Evolutionary conservation across 30 jellyfish, hydroid and myxozoan genomes (phyloP), one percentile per base, ranked within the genome.

Genomic region (Hydractinia symbiolongicarpus): DNA sequence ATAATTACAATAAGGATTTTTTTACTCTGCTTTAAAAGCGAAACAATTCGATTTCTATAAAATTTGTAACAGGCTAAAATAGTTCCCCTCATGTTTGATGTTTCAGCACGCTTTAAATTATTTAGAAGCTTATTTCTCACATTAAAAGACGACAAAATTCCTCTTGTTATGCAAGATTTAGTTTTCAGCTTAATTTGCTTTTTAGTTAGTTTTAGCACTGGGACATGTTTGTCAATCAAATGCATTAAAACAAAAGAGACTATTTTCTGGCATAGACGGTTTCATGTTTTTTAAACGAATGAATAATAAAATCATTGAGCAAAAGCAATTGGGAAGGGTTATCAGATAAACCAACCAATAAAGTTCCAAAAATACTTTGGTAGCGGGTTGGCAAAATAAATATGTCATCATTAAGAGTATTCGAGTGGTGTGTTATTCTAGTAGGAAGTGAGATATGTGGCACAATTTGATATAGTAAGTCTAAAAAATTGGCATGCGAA

Each of bases 301-400:
- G n/a, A 9, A n/a, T 57, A n/a, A n/a, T 57, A 57, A 57, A 57
- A 57, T 57, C 10, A 9, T 57, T 57, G 68, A 57, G 68, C 68
- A 10, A 57, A 57, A 57, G 68, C 10, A 57, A 57, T n/a, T 57
- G 68, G 68, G 68, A n/a, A 57, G n/a, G 68, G 68, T 57, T 10
- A 57, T 57, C 68, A 57, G 68, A 57, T 57, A 57, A 57, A 57
- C 68, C 68, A 57, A 57, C n/a, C 10, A 57, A 9, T 57, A 57
- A 57, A 57, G 10, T 57, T 10, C 68, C 68, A 57, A n/a, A 57
- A 57, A 57, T 57, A 57, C 68, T n/a, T 57, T 57, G 68, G 68
- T 57, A 57, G 68, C 68, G 68, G n/a, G 68, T 57, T 57, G 68
- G 68, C n/a, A n/a, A 57, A 57, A 57, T n/a, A 57, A 57, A 57